Conservation (phyloP, 1,140 invertebrate species). For the Philaenus spumarius region DNA sequence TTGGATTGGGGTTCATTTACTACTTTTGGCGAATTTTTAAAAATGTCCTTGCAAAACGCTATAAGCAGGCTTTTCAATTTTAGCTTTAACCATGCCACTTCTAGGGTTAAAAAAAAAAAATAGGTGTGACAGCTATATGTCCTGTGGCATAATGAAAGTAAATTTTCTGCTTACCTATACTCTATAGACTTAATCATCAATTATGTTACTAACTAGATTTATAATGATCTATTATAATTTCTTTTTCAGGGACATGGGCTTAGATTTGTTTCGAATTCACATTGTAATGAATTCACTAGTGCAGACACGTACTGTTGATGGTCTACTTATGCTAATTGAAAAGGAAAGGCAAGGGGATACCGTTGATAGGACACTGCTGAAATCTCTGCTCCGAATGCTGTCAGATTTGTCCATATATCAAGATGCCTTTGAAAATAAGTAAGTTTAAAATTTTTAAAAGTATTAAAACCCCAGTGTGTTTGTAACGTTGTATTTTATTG, state of each 20-base stretch:
- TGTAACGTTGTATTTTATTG: neutral
- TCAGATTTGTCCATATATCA: slow-evolving; percentile 96
- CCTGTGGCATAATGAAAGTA: neutral
- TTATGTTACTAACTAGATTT: no score
- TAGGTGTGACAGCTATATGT: no score
- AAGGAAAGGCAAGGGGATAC: slow-evolving; percentile 89
- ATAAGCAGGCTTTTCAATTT: no score
- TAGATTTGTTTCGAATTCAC: slow-evolving; percentile 90
- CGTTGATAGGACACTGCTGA: slow-evolving; percentile 88
- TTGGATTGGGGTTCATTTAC: no score
- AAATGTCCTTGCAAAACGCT: no score
- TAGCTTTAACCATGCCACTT: no score
- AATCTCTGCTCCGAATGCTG: slow-evolving; percentile 93
- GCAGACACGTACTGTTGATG: slow-evolving; percentile 90
- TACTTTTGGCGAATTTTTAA: no score
- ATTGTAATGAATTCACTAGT: slow-evolving; percentile 87
- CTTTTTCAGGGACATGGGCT: slow-evolving; percentile 86
- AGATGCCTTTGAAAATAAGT: slow-evolving; percentile 88
- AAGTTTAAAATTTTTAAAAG: slow-evolving; percentile 24
- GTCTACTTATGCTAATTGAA: slow-evolving; percentile 88
- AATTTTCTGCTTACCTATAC: no score
- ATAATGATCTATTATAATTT: no score
- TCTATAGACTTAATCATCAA: no score
- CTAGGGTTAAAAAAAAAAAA: no score
- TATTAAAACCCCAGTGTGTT: neutral